Conservation (phyloP, 2,113 vertebrate species). For the Terrapene triunguis region DNA sequence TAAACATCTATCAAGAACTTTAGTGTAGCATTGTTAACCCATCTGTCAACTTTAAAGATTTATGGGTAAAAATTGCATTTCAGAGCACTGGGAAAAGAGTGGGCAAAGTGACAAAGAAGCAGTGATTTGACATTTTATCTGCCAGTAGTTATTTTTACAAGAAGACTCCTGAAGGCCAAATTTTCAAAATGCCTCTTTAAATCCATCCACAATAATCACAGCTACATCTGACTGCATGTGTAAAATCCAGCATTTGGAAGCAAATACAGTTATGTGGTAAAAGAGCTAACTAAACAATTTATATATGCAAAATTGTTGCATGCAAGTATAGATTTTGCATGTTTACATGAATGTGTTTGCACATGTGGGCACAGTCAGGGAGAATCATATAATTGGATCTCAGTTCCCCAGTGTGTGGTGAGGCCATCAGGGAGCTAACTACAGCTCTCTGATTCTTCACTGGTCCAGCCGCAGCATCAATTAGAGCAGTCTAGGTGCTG, state of each 20-base stretch:
- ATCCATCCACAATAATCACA: background rate
- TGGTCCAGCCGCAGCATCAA: background rate
- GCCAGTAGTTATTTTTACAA: background rate
- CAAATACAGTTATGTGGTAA: background rate
- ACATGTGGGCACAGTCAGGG: background rate
- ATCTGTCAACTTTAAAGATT: background rate
- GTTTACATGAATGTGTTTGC: background rate
- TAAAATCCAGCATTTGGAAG: background rate
- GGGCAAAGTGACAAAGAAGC: background rate
- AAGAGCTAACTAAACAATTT: background rate
- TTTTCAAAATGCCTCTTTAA: background rate
- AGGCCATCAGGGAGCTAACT: background rate
- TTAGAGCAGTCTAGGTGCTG: background rate
- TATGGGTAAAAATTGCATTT: background rate
- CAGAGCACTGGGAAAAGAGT: background rate
- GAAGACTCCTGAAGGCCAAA: background rate
- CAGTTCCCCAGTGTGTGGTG: background rate
- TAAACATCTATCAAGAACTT: background rate
- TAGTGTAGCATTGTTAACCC: rapidly evolving
- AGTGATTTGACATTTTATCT: background rate
- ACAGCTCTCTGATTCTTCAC: background rate
- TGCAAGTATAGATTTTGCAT: background rate
- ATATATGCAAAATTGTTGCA: rapidly evolving
- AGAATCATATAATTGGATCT: background rate
- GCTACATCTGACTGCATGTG: background rate